Conservation (phyloP, 2,113 vertebrate species). For the Pelvicachromis taeniatus region DNA sequence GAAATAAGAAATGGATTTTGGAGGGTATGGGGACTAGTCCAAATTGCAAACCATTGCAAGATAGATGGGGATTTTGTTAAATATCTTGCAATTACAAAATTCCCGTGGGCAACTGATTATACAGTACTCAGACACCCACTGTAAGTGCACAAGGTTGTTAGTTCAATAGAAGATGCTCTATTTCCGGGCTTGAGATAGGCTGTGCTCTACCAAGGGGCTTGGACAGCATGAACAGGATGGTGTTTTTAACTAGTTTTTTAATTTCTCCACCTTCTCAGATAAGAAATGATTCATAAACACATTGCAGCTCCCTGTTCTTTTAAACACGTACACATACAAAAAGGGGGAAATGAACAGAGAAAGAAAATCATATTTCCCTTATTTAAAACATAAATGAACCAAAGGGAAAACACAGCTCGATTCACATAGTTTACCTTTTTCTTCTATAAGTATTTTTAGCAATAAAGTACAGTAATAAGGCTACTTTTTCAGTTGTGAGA, state of each 20-base stretch:
- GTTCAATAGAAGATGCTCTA: conserved; percentile 1
- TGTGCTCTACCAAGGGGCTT: background rate
- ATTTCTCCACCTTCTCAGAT: background rate
- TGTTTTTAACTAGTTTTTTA: background rate
- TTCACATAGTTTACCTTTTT: background rate
- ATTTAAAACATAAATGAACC: background rate
- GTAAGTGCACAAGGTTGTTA: conserved; percentile 4
- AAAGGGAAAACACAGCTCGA: background rate
- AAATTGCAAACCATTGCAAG: conserved; percentile 35
- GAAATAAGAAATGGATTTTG: background rate
- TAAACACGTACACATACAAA: background rate
- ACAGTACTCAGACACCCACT: conserved; percentile 36
- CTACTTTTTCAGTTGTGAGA: background rate
- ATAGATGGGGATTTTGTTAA: conserved; percentile 48
- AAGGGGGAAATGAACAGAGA: background rate
- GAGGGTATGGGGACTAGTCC: background rate
- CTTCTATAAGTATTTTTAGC: background rate
- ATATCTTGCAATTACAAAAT: conserved; percentile 50
- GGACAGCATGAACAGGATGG: background rate
- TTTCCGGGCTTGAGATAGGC: background rate
- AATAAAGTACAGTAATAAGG: background rate
- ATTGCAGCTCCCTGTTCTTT: background rate
- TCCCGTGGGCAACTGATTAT: conserved; percentile 44
- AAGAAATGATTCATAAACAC: background rate
- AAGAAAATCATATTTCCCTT: background rate